Evolutionary conservation across 2,888 invertebrate species (phyloP).

Genomic region (Heteropelma amictum): DNA sequence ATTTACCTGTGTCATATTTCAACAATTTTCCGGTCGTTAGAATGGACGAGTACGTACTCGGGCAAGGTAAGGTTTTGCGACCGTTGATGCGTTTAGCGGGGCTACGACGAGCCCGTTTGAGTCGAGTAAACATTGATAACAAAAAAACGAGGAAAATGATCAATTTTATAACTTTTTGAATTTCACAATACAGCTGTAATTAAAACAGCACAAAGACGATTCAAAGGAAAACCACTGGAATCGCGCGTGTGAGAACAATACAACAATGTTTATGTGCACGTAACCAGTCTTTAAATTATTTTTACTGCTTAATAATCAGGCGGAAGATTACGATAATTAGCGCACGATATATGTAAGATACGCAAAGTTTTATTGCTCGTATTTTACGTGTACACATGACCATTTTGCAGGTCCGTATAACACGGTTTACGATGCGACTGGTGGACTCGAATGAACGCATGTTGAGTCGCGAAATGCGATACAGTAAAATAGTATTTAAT

Average conservation of each 20-base stretch:
- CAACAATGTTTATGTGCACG: neutral
- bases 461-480: slow-evolving; percentile 37
- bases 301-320: slow-evolving; percentile 62
- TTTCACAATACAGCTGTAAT: no score
- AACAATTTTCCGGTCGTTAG: no score
- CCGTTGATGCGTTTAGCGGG: no score
- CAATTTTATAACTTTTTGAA: no score
- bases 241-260: neutral
- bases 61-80: no score
- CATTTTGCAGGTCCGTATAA: slow-evolving; percentile 57
- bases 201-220: no score
- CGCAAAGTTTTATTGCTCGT: slow-evolving; percentile 52
- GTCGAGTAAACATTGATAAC: no score
- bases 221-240: neutral
- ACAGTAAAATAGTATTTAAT: neutral
- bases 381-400: slow-evolving; percentile 44
- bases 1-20: no score
- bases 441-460: slow-evolving; percentile 3
- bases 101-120: no score
- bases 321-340: slow-evolving; percentile 67
- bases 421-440: slow-evolving; percentile 50
- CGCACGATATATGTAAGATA: slow-evolving; percentile 64
- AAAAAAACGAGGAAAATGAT: no score
- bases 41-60: no score
- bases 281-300: slow-evolving; percentile 39